These are phyloP conservation scores for Calliopum simillimum DNA, from an alignment of 2,888 invertebrate genomes.

Conservation along the genomic window DNA sequence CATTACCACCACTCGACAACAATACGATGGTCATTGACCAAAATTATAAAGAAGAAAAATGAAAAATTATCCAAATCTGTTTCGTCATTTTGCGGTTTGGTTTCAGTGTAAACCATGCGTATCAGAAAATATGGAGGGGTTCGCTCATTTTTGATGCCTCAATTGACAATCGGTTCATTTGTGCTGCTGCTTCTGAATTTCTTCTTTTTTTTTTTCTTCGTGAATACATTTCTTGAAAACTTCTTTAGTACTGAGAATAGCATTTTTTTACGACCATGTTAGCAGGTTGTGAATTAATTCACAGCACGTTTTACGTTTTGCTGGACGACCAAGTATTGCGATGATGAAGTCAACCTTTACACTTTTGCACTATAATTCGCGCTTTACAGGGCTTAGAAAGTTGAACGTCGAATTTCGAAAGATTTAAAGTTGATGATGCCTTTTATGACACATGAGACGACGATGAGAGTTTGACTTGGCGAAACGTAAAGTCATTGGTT, in stretches of 20 bases:
- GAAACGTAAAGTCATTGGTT: too few species aligned
- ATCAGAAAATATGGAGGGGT: background rate
- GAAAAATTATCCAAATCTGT: conserved; percentile 7
- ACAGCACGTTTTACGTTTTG: conserved; percentile 1
- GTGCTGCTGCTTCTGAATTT: background rate
- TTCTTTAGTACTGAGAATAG: too few species aligned
- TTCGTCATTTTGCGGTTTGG: background rate
- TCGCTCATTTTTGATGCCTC: background rate
- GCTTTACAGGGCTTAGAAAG: too few species aligned
- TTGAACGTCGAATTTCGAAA: background rate
- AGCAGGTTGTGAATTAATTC: conserved; percentile 1
- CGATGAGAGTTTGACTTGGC: too few species aligned
- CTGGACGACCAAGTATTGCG: too few species aligned
- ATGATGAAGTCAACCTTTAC: too few species aligned
- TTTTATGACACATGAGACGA: background rate
- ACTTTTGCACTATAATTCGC: too few species aligned
- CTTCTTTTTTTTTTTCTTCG: too few species aligned
- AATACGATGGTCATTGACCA: background rate
- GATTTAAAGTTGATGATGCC: conserved; percentile 6
- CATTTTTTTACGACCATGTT: background rate
- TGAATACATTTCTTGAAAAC: too few species aligned
- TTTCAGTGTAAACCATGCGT: conserved; percentile 1
- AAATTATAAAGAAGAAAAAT: conserved; percentile 5
- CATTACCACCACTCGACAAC: too few species aligned
- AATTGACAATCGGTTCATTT: background rate